These are phyloP conservation scores for Phaedon cochleariae DNA, from an alignment of 2,888 invertebrate species.

Conservation along the genomic window DNA sequence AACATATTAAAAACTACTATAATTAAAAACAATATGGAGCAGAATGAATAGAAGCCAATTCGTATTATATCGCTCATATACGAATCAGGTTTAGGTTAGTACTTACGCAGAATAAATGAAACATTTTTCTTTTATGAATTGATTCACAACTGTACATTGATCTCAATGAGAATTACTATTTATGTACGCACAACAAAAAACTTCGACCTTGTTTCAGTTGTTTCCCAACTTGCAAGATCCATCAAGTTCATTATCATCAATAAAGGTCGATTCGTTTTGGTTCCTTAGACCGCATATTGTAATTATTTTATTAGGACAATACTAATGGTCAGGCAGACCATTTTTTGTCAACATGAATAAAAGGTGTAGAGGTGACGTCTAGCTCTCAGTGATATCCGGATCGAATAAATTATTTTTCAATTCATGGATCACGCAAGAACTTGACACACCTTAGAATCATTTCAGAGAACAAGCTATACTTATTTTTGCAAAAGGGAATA, in stretches of 20 bases:
- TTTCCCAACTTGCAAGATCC: conserved; percentile 1
- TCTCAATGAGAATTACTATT: not conserved
- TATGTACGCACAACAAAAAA: not conserved
- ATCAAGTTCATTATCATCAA: not conserved
- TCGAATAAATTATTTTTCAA: not conserved
- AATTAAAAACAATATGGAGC: too few species aligned
- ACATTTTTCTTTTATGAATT: too few species aligned
- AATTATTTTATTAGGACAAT: not conserved
- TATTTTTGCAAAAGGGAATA: not conserved
- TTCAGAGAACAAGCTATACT: not conserved
- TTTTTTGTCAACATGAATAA: not conserved
- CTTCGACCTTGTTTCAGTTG: conserved; percentile 15
- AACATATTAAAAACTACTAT: too few species aligned
- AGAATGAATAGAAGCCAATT: too few species aligned
- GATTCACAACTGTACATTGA: not conserved
- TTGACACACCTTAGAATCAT: not conserved
- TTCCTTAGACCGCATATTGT: not conserved
- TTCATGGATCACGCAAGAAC: not conserved
- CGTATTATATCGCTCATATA: too few species aligned
- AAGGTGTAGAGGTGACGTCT: not conserved
- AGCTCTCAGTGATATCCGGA: not conserved
- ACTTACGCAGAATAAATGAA: too few species aligned
- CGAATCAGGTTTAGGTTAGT: too few species aligned
- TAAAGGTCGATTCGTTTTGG: not conserved
- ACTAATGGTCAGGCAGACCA: not conserved